Conservation (phyloP, 2,888 invertebrate species). For the Volucella zonaria region DNA sequence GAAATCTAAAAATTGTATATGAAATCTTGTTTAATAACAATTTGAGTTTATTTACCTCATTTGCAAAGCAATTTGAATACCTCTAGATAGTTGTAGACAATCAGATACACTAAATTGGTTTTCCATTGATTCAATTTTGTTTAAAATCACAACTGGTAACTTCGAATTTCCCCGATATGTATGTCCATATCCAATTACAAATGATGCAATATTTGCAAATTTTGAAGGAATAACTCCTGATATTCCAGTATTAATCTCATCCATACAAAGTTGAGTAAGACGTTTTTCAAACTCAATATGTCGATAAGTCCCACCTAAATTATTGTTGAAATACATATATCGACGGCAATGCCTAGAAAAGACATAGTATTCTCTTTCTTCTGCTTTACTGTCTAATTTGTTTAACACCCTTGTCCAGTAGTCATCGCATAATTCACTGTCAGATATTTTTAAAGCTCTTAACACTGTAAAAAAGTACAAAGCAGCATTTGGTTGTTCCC, state of each 20-base stretch:
- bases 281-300: conserved; percentile 83
- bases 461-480: conserved; percentile 82
- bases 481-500: conserved; percentile 78
- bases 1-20: conserved; percentile 76
- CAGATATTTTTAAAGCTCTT: conserved; percentile 83
- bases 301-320: conserved; percentile 83
- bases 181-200: conserved; percentile 83
- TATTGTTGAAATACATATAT: conserved; percentile 84
- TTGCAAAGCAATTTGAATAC: conserved; percentile 81
- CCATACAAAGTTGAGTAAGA: conserved; percentile 81
- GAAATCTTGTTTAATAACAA: not conserved
- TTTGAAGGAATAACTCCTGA: conserved; percentile 81
- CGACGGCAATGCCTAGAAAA: conserved; percentile 83
- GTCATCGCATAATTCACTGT: conserved; percentile 81
- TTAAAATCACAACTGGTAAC: conserved; percentile 80
- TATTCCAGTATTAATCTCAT: conserved; percentile 79
- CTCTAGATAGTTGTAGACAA: conserved; percentile 82
- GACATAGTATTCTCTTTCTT: conserved; percentile 77
- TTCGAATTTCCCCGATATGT: conserved; percentile 78
- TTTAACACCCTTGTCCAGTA: conserved; percentile 83
- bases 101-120: conserved; percentile 82
- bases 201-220: conserved; percentile 82
- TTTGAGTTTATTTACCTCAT: conserved; percentile 74
- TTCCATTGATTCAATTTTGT: conserved; percentile 81
- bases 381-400: conserved; percentile 77